Percentiles rank a stretch among this genome's conserved stretches.
Conservation (phyloP, 2,113 vertebrate genomes). For the Cinclus cinclus region DNA sequence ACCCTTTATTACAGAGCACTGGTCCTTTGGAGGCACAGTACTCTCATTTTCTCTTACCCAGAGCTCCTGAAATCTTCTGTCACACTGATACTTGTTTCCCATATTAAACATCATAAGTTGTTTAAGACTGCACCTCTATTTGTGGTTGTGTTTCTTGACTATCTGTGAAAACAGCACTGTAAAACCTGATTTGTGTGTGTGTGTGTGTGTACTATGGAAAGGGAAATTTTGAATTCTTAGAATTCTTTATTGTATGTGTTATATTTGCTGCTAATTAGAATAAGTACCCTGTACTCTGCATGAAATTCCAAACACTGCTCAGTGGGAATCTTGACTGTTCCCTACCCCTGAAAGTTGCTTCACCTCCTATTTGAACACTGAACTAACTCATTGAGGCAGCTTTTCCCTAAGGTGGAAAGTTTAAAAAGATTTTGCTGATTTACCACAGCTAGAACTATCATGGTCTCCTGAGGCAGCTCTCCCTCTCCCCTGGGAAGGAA, state of each 20-base stretch:
- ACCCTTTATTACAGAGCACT: neutral
- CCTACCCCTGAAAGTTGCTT: neutral
- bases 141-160: neutral
- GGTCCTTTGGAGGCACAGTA: neutral
- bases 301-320: neutral
- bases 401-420: neutral
- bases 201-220: accelerated
- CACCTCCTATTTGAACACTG: neutral
- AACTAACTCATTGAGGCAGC: neutral
- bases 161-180: neutral
- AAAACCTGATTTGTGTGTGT: neutral
- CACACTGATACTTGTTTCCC: neutral
- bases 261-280: neutral
- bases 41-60: neutral
- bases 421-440: neutral
- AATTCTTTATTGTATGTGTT: neutral
- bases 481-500: neutral
- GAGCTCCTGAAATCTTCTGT: neutral
- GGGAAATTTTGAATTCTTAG: neutral
- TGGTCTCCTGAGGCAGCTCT: neutral
- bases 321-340: neutral
- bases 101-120: neutral
- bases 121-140: neutral
- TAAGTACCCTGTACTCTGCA: neutral
- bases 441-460: neutral